phyloP scores from a whole-genome alignment of 2,113 vertebrate species.

The Ictalurus furcatus region DNA sequence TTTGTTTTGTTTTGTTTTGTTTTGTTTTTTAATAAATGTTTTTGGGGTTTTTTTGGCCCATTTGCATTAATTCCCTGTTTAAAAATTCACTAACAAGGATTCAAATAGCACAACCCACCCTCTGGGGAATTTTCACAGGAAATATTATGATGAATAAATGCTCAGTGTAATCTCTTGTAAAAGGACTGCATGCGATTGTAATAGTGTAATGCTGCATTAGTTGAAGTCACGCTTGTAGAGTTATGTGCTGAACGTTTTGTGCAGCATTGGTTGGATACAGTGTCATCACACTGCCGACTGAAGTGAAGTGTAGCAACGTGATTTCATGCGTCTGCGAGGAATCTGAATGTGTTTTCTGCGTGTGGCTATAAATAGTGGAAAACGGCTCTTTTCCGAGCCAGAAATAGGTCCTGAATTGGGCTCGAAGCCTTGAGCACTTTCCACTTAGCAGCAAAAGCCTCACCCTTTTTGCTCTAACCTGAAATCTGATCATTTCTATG shows the following conservation, averaged over 20 bases:
- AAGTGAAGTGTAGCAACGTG: constrained; percentile 50
- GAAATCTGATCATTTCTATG: constrained; percentile 18
- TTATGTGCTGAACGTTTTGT: constrained; percentile 27
- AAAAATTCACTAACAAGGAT: not conserved
- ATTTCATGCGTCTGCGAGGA: constrained; percentile 56
- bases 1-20: not conserved
- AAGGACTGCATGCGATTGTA: not conserved
- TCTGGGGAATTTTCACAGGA: not conserved
- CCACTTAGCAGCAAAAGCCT: constrained; percentile 41
- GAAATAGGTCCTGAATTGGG: constrained; percentile 51
- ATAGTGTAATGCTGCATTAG: not conserved
- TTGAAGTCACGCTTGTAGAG: constrained; percentile 11
- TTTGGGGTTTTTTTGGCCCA: not conserved
- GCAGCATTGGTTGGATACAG: constrained; percentile 16
- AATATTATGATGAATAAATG: not conserved
- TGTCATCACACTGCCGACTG: constrained; percentile 37
- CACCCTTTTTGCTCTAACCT: not conserved
- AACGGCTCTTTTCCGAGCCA: constrained; percentile 51
- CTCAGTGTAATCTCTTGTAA: constrained; percentile 14
- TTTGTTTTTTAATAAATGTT: not conserved
- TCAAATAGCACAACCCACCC: not conserved
- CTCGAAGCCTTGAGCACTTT: constrained; percentile 49
- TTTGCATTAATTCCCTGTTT: not conserved
- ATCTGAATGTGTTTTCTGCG: constrained; percentile 54
- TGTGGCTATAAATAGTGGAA: constrained; percentile 55